These are phyloP conservation scores for Lithosia quadra DNA, from an alignment of 2,888 invertebrate species.

Conservation along the genomic window DNA sequence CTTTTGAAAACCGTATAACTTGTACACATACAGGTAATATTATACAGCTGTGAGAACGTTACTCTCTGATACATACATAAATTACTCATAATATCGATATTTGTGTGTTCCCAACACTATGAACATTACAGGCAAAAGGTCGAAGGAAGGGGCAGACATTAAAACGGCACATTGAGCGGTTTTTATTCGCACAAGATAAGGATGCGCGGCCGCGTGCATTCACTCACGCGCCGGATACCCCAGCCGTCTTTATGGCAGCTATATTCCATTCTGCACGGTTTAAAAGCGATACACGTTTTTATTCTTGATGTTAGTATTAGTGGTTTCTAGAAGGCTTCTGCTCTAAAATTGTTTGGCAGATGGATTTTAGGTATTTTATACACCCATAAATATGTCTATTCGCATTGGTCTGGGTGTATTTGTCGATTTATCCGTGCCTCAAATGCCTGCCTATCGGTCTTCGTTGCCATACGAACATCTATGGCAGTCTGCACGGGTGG, in stretches of 20 bases:
- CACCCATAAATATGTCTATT: too few relatives aligned
- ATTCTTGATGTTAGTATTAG: background rate
- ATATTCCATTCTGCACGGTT: constrained; percentile 26
- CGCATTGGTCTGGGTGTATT: too few relatives aligned
- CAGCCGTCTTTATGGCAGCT: constrained; percentile 35
- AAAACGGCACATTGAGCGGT: constrained; percentile 68
- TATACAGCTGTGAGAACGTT: too few relatives aligned
- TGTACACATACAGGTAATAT: too few relatives aligned
- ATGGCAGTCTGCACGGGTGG: too few relatives aligned
- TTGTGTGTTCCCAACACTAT: constrained; percentile 46
- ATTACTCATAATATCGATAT: constrained; percentile 16
- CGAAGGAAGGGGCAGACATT: constrained; percentile 69
- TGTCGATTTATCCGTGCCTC: too few relatives aligned
- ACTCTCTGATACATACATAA: background rate
- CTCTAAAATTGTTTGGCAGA: background rate
- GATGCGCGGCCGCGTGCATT: constrained; percentile 43
- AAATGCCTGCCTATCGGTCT: too few relatives aligned
- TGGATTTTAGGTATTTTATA: background rate
- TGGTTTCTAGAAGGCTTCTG: background rate
- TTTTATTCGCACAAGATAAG: constrained; percentile 74
- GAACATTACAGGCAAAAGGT: constrained; percentile 59
- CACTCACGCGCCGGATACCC: constrained; percentile 47
- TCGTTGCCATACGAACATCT: too few relatives aligned
- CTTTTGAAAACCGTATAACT: too few relatives aligned
- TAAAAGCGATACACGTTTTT: constrained; percentile 18